phyloP scores from a whole-genome alignment of 2,797 vertebrate genomes.

The Pseudochaenichthys georgianus region DNA sequence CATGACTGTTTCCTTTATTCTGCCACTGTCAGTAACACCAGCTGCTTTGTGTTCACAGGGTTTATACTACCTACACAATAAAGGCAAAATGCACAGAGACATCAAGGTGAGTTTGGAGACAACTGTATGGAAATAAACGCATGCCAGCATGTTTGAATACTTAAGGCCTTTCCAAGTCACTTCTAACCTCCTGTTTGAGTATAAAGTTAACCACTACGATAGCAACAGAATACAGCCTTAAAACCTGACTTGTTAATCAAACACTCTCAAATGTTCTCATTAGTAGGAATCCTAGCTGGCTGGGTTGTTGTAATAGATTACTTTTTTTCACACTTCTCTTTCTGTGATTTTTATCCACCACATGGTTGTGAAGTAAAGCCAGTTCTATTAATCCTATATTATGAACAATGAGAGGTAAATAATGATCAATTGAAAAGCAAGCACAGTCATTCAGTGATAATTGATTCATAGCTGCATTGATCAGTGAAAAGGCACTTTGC shows the following conservation, averaged over 20 bases:
- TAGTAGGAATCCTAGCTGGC: too few relatives aligned
- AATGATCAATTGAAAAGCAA: background rate
- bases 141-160: background rate
- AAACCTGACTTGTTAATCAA: too few relatives aligned
- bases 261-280: too few relatives aligned
- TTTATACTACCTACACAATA: conserved; percentile 97
- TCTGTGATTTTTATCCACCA: background rate
- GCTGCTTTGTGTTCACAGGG: conserved; percentile 83
- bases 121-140: background rate
- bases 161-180: background rate
- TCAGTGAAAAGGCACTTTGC: background rate
- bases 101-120: conserved; percentile 90
- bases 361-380: background rate
- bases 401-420: too few relatives aligned
- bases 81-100: conserved; percentile 99
- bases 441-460: background rate
- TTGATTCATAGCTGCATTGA: conserved; percentile 8
- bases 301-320: too few relatives aligned
- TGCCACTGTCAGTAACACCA: background rate
- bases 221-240: too few relatives aligned
- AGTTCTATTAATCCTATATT: too few relatives aligned
- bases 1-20: background rate
- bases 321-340: too few relatives aligned
- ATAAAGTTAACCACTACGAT: too few relatives aligned
- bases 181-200: background rate